Evolutionary conservation across 2,797 vertebrate species (phyloP), one percentile per base, ranked within the genome.

Genomic region (Chloroceryle amazona): DNA sequence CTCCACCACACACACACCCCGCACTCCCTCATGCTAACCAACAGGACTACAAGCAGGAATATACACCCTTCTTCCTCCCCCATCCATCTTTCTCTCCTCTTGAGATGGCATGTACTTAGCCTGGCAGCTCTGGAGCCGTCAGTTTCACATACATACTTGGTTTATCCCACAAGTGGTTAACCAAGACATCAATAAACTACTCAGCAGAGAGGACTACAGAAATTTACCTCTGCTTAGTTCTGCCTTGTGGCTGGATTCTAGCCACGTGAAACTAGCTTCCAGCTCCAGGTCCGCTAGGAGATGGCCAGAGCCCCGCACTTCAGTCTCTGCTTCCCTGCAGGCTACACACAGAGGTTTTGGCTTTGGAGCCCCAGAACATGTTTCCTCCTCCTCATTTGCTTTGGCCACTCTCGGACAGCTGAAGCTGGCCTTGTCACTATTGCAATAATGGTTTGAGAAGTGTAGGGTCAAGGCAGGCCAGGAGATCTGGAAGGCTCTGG

Each of bases 131-230:
- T 60, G 54, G 22, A 96, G 74, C 57, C 90, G 28, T 33, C n/a
- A 62, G 73, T 80, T 96, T 89, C 88, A 54, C 67, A 94, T 62
- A 80, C 78, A 41, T 15, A 52, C 57, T 86, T 97, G 94, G 91
- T 88, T 92, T 41, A 63, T 13, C 67, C 81, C 81, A 80, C 86
- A 95, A 46, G 91, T 96, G 95, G 95, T 95, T 96, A 96, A 97
- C 96, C 94, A 93, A 93, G 82, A 86, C 78, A 87, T 94, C 94
- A 96, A 93, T 96, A 96, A 96, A 90, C 42, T 82, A 57, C 96
- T 94, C 95, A 93, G 74, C 19, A 1, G 71, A 93, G 81, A 94
- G 81, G 76, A 86, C 83, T 92, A 82, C 71, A 21, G 90, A 87
- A 70, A 91, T 66, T 95, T 39, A 85, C 91, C 88, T 95, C 57